Conservation (phyloP, 1,140 invertebrate species). For the Papilio polytes region DNA sequence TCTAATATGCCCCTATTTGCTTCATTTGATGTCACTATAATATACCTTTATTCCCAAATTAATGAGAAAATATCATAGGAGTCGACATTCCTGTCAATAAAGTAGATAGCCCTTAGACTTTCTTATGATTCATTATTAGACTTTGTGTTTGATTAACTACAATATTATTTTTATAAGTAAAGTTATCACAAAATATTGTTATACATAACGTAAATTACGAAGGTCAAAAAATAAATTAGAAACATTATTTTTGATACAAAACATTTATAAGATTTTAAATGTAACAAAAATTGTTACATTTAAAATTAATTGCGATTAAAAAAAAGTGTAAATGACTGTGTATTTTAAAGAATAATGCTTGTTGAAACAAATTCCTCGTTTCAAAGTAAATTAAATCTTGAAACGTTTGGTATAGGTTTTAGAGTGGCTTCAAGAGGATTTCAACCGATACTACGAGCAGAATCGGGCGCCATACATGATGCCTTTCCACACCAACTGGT, state of each 20-base stretch:
- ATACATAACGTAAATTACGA: too few relatives aligned
- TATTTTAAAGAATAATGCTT: too few relatives aligned
- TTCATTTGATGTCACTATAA: not conserved
- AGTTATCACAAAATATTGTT: too few relatives aligned
- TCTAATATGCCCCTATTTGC: not conserved
- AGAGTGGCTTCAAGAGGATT: conserved; percentile 96
- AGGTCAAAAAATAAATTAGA: too few relatives aligned
- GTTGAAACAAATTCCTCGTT: too few relatives aligned
- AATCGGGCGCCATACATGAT: conserved; percentile 97
- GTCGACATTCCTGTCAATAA: conserved; percentile 9
- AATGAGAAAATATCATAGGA: conserved; percentile 20
- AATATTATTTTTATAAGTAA: not conserved
- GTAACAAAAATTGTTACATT: too few relatives aligned
- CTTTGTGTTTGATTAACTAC: not conserved
- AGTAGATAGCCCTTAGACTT: not conserved
- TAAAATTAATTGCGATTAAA: too few relatives aligned
- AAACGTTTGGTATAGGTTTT: conserved; percentile 83
- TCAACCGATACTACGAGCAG: conserved; percentile 92
- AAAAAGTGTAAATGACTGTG: too few relatives aligned
- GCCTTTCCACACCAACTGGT: conserved; percentile 98
- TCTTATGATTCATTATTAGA: conserved; percentile 6
- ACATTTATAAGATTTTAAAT: too few relatives aligned
- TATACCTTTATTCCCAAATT: conserved; percentile 18
- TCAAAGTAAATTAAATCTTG: not conserved
- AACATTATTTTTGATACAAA: too few relatives aligned